Evolutionary conservation across 1,140 invertebrate genomes (phyloP), one percentile per base, ranked within the genome.

Genomic region (Aphidius gifuensis): DNA sequence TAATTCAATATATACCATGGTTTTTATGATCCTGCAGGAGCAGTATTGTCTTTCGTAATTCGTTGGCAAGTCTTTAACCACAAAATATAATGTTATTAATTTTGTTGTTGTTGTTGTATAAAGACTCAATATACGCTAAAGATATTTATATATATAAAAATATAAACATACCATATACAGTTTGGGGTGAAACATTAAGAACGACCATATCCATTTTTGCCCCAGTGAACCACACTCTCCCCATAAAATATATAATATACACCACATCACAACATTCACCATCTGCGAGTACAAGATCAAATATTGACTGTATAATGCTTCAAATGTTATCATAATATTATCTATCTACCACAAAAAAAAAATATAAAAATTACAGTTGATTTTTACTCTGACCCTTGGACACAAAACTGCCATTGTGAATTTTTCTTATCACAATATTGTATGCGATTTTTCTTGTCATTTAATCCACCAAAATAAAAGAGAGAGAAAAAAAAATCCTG

Each of bases 31-130:
- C 2, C 4, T 32, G 23, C 1, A 32, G 2, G 1, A 32, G 23
- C 16, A 38, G 48, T 48, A 51, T 58, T 58, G 49, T 45, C 48
- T 55, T 56, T 51, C 49, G 48, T 64, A 66, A 65, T 66, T 66
- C 62, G 63, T 62, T 44, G 50, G 49, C 6, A 54, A 55, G 58
- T 56, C 43, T 56, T 62, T 49, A 62, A 57, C 59, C 54, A 42
- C 64, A 64, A 70, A 70, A 73, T 67, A 70, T 73, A 74, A 74
- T 69, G 67, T 70, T 59, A 61, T 65, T 45, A 48, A 48, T 64
- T 32, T 38, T 58, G 58, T 64, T 60, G 16, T 16, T 16, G 16
- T 16, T 16, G 16, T 16, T 16, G 0, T 16, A 16, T 16, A 16
- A 16, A 16, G 16, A 16, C 16, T 16, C 16, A 16, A 16, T 16